Base-by-base conservation (phyloP, 2,888 invertebrate genomes). In the Hirudinaria manillensis region DNA sequence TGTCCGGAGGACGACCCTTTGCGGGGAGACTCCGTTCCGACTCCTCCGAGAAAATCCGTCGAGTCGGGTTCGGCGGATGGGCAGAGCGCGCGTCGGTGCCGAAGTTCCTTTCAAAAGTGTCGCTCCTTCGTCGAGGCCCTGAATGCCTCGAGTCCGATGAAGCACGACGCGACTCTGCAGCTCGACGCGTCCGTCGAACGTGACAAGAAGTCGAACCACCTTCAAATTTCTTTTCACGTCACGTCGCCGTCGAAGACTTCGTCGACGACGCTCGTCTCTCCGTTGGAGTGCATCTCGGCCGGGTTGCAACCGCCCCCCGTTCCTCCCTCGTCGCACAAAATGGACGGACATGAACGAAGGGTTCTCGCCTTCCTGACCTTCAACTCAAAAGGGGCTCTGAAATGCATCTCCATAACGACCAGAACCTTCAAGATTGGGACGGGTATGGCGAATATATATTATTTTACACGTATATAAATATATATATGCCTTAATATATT, bases 391-490 rank as follows among this genome's bases (percentile, higher is more conserved):
- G 38, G 24, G 2, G 24, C 38, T 45, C 36, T 36, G 36, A 29
- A 36, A 34, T 32, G 29, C n/a, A 34, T 68, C 36, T 34, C 32
- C 68, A 68, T 68, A 36, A 68, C 68, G 34, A 68, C 68, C 1
- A 68, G 32, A n/a, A 34, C 32, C 32, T 68, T 68, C 36, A 68
- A 36, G 32, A 68, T 68, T n/a, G 68, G 68, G 1, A 68, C 68
- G 13, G 29, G 68, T 68, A 1, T n/a, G 32, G 27, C n/a, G 27
- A 19, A 29, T 1, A 10, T 68, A 16, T 1, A 1, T 68, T 68
- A 68, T 68, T 68, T 65, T 65, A 24, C 13, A 53, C n/a, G n/a
- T n/a, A 45, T 10, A 7, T 45, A 7, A 45, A 10, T 45, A 16
- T 45, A 45, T 45, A 1, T 10, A 16, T 10, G 16, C 13, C 10